phyloP scores from a whole-genome alignment of 2,113 vertebrate species.

The Oncorhynchus masou region DNA sequence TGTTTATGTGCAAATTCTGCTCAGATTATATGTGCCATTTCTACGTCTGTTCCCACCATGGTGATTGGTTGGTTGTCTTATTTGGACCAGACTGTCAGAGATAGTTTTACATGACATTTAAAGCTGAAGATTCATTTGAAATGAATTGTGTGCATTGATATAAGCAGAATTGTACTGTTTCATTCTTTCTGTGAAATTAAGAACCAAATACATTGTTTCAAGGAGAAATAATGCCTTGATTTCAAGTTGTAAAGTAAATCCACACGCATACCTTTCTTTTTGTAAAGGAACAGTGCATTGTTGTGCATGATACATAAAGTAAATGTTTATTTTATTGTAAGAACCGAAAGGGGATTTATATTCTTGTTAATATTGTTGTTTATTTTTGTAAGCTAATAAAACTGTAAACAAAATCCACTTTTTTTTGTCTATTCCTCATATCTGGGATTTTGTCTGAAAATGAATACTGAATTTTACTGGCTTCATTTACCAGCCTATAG shows the following conservation, averaged over 20 bases:
- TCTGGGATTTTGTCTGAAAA: too few species aligned
- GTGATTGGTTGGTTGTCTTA: too few species aligned
- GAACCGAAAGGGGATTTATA: neutral
- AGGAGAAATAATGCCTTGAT: neutral
- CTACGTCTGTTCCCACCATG: too few species aligned
- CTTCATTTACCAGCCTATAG: too few species aligned
- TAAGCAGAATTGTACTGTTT: neutral
- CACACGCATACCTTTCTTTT: neutral
- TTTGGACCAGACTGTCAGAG: too few species aligned
- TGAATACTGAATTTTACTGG: too few species aligned
- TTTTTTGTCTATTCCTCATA: too few species aligned
- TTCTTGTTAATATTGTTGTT: neutral
- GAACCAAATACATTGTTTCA: neutral
- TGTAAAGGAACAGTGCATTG: neutral
- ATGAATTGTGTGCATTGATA: neutral
- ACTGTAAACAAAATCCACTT: too few species aligned
- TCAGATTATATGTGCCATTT: too few species aligned
- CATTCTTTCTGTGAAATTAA: neutral
- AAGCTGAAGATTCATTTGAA: neutral
- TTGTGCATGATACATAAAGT: neutral
- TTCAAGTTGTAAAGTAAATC: neutral
- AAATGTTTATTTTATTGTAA: neutral
- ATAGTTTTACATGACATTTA: neutral
- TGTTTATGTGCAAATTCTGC: too few species aligned
- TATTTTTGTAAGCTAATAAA: too few species aligned